Conservation (phyloP, 2,888 invertebrate species). For the Pinctada fucata region DNA sequence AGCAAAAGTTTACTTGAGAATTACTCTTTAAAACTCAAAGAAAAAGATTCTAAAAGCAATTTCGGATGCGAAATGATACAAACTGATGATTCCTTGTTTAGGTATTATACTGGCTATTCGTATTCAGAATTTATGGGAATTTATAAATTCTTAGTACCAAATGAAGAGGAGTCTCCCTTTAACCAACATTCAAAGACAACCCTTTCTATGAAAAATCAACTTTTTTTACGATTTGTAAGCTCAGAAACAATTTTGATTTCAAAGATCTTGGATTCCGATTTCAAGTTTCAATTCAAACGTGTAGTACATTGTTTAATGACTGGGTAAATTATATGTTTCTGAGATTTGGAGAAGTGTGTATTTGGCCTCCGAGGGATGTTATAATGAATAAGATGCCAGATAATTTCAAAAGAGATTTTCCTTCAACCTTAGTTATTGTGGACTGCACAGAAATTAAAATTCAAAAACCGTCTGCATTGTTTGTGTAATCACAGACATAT, state of each 20-base stretch:
- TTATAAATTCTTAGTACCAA: not conserved
- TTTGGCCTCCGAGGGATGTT: constrained; percentile 16
- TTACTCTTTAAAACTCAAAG: not conserved
- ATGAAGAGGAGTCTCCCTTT: not conserved
- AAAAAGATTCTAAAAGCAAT: not conserved
- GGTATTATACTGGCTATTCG: not conserved
- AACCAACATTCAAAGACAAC: not conserved
- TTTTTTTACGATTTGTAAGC: not conserved
- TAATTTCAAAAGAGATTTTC: constrained; percentile 23
- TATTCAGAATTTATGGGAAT: not conserved
- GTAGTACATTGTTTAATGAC: not conserved
- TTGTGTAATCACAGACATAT: too few relatives aligned
- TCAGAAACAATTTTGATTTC: too few relatives aligned
- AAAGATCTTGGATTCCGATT: constrained; percentile 6
- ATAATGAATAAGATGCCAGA: constrained; percentile 18
- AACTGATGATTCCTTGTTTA: not conserved
- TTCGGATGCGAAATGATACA: not conserved
- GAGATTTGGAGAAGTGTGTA: constrained; percentile 5
- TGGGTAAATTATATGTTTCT: constrained; percentile 18
- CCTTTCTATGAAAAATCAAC: not conserved
- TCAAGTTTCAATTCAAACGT: not conserved
- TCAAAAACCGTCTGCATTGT: constrained; percentile 10
- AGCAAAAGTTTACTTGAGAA: not conserved
- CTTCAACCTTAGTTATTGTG: constrained; percentile 15
- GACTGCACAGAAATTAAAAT: constrained; percentile 15